Evolutionary conservation across 2,888 invertebrate genomes (phyloP).

Genomic region (Sesamia inferens): DNA sequence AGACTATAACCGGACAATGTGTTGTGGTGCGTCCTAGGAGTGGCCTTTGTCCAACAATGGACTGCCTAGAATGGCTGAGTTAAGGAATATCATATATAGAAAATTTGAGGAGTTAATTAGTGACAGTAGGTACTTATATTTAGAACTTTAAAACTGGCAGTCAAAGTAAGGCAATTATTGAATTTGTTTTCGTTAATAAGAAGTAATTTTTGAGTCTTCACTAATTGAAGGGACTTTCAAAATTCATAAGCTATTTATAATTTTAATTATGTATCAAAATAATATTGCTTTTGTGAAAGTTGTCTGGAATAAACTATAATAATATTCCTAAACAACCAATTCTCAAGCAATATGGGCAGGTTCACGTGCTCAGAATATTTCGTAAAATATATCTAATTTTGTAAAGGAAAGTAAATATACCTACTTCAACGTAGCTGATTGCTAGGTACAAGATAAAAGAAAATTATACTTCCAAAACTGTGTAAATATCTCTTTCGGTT

Average conservation of each 20-base stretch:
- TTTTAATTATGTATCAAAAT: not conserved
- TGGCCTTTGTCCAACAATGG: too few species aligned
- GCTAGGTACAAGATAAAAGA: not conserved
- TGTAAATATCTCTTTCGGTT: not conserved
- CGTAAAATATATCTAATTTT: not conserved
- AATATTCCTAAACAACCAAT: slow-evolving; percentile 32
- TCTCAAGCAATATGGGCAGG: not conserved
- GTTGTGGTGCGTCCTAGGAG: too few species aligned
- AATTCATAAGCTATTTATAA: not conserved
- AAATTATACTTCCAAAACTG: not conserved
- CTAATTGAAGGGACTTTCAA: slow-evolving; percentile 2
- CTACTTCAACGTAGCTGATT: not conserved
- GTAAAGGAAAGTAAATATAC: slow-evolving; percentile 5
- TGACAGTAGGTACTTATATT: not conserved
- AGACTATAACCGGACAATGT: too few species aligned
- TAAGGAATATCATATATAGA: not conserved
- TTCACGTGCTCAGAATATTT: slow-evolving; percentile 31
- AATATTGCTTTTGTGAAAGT: slow-evolving; percentile 1
- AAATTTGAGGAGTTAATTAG: not conserved
- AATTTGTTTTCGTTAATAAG: too few species aligned
- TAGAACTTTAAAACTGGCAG: not conserved
- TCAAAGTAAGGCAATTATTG: not conserved
- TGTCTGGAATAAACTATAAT: slow-evolving; percentile 2
- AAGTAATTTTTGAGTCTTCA: slow-evolving; percentile 1
- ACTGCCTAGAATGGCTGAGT: too few species aligned